These are phyloP conservation scores for Galemys pyrenaicus DNA, from an alignment of 2,113 vertebrate species.

Conservation along the genomic window DNA sequence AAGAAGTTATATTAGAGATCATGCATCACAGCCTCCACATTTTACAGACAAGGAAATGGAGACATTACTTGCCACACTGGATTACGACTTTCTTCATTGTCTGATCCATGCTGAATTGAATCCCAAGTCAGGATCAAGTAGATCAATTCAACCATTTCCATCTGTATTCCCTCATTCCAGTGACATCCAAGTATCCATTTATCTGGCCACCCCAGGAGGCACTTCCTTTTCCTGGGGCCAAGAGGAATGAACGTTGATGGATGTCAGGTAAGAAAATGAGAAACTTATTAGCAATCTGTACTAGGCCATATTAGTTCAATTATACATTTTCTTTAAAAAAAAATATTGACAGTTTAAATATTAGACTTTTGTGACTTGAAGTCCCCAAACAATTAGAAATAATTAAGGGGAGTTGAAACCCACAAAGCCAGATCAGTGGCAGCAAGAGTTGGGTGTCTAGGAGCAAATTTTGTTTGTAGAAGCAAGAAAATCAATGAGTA, in stretches of 20 bases:
- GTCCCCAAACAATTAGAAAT: slow-evolving; percentile 17
- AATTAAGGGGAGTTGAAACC: neutral
- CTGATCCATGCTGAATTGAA: neutral
- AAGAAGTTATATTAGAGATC: rapidly evolving
- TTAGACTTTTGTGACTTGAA: slow-evolving; percentile 2
- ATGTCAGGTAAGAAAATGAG: neutral
- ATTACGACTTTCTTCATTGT: neutral
- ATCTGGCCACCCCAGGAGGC: neutral
- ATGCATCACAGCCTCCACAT: rapidly evolving
- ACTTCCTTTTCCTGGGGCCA: neutral
- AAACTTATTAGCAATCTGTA: neutral
- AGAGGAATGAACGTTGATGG: neutral
- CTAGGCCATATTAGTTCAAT: neutral
- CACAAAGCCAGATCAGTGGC: neutral
- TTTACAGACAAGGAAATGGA: rapidly evolving
- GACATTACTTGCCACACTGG: too few relatives aligned
- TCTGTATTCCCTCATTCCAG: neutral
- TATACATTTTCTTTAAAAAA: neutral
- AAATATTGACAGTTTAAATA: neutral
- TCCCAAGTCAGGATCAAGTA: neutral
- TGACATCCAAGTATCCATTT: neutral
- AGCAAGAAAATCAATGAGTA: neutral
- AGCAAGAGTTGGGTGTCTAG: too few relatives aligned
- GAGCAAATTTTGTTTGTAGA: neutral
- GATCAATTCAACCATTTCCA: neutral